Percentiles rank a stretch among this genome's conserved stretches.
Conservation (phyloP, 2,888 invertebrate species). For the Aradus depressus region DNA sequence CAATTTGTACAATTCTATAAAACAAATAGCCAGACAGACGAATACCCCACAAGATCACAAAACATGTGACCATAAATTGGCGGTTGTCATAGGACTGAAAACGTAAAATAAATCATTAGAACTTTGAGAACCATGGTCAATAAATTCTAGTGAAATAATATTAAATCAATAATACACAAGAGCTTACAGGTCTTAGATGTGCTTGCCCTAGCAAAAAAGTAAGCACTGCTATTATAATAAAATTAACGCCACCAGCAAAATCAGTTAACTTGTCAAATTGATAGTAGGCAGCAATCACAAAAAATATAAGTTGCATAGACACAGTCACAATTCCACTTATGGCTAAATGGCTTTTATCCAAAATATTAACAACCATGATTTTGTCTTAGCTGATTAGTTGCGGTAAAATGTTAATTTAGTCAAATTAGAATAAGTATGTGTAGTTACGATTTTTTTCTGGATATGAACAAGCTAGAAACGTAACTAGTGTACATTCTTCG, state of each 20-base stretch:
- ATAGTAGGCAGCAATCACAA: constrained; percentile 71
- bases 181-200: constrained; percentile 29
- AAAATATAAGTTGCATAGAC: constrained; percentile 76
- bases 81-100: constrained; percentile 69
- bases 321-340: constrained; percentile 77
- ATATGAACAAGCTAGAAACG: too few species aligned
- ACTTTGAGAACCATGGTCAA: neutral
- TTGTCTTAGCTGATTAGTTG: too few species aligned
- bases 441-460: too few species aligned
- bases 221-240: constrained; percentile 74
- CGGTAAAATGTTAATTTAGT: too few species aligned
- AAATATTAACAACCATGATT: constrained; percentile 62
- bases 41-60: constrained; percentile 78
- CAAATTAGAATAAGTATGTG: too few species aligned
- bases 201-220: constrained; percentile 77
- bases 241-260: constrained; percentile 87
- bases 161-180: constrained; percentile 32
- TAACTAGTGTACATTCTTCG: too few species aligned
- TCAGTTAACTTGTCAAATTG: constrained; percentile 86
- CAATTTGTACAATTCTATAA: constrained; percentile 82
- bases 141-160: neutral
- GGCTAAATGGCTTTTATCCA: constrained; percentile 75
- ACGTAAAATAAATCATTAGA: neutral
- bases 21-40: constrained; percentile 77
- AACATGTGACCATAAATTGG: constrained; percentile 81